A percentile compares a stretch with the other conserved stretches of the same genome.
phyloP scores from a whole-genome alignment of 30 jellyfish, hydroid and myxozoan species.

The Mastigias papua region DNA sequence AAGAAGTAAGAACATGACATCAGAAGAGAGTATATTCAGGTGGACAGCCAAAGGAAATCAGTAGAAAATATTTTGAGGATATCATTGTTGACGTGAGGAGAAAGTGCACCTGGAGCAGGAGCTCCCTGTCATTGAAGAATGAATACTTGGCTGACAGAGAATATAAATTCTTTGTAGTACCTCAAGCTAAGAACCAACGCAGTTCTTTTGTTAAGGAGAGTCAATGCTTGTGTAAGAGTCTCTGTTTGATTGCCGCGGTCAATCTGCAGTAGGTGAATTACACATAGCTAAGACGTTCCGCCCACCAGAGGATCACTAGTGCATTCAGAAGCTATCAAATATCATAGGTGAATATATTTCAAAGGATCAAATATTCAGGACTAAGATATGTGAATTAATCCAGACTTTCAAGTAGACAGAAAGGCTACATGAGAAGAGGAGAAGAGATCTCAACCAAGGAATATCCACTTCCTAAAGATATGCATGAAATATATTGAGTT shows the following conservation, averaged over 20 bases:
- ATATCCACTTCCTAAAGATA: constrained; percentile 3
- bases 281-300: constrained; percentile 45
- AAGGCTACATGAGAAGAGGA: neutral
- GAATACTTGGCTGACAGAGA: too few species aligned
- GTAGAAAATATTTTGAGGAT: too few species aligned
- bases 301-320: constrained; percentile 57
- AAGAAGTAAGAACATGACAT: too few species aligned
- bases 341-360: constrained; percentile 53
- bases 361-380: constrained; percentile 26
- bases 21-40: too few species aligned
- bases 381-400: constrained; percentile 41
- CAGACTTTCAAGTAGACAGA: neutral
- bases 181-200: neutral
- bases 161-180: too few species aligned
- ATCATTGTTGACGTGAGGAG: too few species aligned
- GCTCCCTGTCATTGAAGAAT: too few species aligned
- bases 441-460: constrained; percentile 15
- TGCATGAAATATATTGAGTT: too few species aligned
- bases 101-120: too few species aligned
- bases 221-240: neutral
- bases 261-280: constrained; percentile 2
- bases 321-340: constrained; percentile 34
- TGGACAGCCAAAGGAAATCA: too few species aligned
- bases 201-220: too few species aligned
- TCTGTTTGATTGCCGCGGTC: neutral